These are phyloP conservation scores for Myrmecobius fasciatus DNA, from an alignment of 2,113 vertebrate genomes.

Conservation along the genomic window DNA sequence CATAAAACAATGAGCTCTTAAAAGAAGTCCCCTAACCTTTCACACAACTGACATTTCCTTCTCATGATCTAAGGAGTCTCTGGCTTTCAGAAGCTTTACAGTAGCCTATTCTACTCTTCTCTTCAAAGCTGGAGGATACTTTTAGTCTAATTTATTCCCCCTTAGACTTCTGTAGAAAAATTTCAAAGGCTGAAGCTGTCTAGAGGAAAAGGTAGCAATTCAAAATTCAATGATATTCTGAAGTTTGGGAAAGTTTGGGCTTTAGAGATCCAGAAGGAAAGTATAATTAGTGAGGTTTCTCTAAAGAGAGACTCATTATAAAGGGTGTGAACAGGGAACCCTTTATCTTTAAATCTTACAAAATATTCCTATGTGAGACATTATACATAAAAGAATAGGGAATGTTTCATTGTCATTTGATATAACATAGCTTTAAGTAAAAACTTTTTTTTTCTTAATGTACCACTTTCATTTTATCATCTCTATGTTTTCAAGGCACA, in stretches of 20 bases:
- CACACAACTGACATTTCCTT: background rate
- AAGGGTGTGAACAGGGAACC: conserved; percentile 16
- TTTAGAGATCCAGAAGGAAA: conserved; percentile 54
- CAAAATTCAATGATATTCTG: conserved; percentile 48
- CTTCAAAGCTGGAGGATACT: conserved; percentile 10
- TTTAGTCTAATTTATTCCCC: conserved; percentile 5
- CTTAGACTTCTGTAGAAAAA: conserved; percentile 15
- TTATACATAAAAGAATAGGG: background rate
- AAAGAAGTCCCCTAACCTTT: background rate
- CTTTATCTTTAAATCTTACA: conserved; percentile 1
- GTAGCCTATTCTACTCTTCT: conserved; percentile 17
- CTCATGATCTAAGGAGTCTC: background rate
- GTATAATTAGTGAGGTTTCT: background rate
- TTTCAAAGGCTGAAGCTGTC: conserved; percentile 54
- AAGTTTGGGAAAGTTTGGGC: conserved; percentile 57
- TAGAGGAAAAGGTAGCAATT: conserved; percentile 35
- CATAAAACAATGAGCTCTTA: background rate
- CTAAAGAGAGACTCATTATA: background rate
- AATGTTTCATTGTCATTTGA: background rate
- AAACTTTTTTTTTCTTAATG: background rate
- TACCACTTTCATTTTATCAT: background rate
- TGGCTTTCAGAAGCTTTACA: background rate
- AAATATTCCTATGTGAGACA: background rate
- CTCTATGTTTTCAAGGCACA: background rate
- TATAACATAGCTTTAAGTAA: background rate